A percentile compares a stretch with the other conserved stretches of the same genome.
Evolutionary conservation across 2,888 invertebrate genomes (phyloP).

Genomic region (Zygogramma bicolorata): DNA sequence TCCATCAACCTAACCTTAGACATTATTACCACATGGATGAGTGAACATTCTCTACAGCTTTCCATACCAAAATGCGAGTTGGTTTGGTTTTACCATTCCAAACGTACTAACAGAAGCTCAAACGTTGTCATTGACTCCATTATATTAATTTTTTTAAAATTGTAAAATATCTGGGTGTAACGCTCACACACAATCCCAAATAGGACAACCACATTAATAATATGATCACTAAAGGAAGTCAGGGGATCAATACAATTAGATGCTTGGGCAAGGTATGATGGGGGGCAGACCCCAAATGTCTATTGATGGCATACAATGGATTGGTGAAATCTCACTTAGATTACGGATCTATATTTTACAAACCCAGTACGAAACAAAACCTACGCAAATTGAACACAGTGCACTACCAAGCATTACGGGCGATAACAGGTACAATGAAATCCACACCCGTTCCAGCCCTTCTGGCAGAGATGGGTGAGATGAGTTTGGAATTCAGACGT

Average conservation of each 20-base stretch:
- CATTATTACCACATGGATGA: background rate
- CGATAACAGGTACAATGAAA: constrained; percentile 6
- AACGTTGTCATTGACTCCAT: too few species aligned
- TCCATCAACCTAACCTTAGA: background rate
- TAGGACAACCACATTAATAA: constrained; percentile 24
- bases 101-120: background rate
- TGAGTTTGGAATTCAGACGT: background rate
- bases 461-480: background rate
- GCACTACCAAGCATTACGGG: background rate
- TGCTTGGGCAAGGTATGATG: background rate
- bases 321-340: constrained; percentile 11
- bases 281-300: background rate
- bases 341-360: background rate
- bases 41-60: background rate
- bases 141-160: background rate
- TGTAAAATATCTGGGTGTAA: constrained; percentile 18
- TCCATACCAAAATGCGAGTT: background rate
- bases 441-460: constrained; percentile 9
- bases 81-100: background rate
- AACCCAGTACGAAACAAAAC: background rate
- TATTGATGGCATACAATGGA: background rate
- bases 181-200: constrained; percentile 12
- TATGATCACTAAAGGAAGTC: background rate
- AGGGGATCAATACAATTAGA: constrained; percentile 24
- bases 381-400: background rate